A percentile compares a stretch with the other conserved stretches of the same genome.
These are phyloP conservation scores for Clivina fossor DNA, from an alignment of 2,888 invertebrate species.

Conservation along the genomic window DNA sequence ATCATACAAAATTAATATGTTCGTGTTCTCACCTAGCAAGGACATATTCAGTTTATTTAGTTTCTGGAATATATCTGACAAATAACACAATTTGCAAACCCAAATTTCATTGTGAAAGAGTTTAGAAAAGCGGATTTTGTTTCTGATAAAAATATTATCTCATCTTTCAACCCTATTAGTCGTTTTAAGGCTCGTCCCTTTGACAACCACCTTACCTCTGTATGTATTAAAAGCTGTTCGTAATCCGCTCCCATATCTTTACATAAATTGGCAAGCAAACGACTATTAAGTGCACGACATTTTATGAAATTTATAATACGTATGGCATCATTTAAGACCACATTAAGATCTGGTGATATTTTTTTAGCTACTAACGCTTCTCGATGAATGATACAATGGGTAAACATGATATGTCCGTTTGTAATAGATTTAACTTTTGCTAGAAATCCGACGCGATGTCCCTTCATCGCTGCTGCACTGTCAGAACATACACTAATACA, in stretches of 20 bases:
- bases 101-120: constrained; percentile 4
- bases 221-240: neutral
- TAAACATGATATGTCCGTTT: constrained; percentile 3
- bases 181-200: constrained; percentile 5
- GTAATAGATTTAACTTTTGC: neutral
- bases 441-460: neutral
- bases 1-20: constrained; percentile 12
- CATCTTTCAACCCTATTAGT: constrained; percentile 5
- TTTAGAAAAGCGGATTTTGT: constrained; percentile 10
- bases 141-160: constrained; percentile 14
- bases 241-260: neutral
- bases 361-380: constrained; percentile 9
- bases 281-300: constrained; percentile 7
- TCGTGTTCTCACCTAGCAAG: constrained; percentile 9
- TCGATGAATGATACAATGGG: constrained; percentile 10
- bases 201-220: neutral
- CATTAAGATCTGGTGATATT: too few relatives aligned
- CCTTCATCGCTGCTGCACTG: constrained; percentile 2
- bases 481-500: neutral
- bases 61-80: constrained; percentile 8
- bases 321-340: constrained; percentile 4
- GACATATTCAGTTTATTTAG: constrained; percentile 12
- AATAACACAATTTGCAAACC: constrained; percentile 11
- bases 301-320: constrained; percentile 5
- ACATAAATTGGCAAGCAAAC: neutral